Evolutionary conservation across 2,113 vertebrate genomes (phyloP).

Genomic region (Baryphthengus martii): DNA sequence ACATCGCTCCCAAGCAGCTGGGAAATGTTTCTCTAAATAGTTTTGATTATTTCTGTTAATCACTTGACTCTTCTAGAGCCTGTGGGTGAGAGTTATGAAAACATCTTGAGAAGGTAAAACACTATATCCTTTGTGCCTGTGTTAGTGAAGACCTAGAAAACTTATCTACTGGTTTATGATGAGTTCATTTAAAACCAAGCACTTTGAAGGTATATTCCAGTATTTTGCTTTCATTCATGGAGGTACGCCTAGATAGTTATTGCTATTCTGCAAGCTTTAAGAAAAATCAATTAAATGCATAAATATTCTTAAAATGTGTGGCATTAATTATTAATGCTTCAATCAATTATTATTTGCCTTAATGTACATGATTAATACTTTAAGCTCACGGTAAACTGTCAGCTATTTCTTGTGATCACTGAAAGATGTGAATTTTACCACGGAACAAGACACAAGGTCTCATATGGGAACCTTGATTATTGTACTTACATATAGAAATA

Average conservation of each 20-base stretch:
- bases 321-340: not conserved
- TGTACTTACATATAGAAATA: not conserved
- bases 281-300: not conserved
- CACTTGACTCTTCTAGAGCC: not conserved
- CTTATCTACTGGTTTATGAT: not conserved
- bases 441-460: not conserved
- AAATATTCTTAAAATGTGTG: not conserved
- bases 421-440: not conserved
- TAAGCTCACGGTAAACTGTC: not conserved
- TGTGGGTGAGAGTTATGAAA: not conserved
- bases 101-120: not conserved
- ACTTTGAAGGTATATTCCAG: not conserved
- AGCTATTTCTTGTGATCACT: not conserved
- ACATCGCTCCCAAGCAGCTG: not conserved
- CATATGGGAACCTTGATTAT: not conserved
- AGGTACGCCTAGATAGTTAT: not conserved
- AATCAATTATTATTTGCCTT: too few relatives aligned
- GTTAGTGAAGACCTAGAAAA: not conserved
- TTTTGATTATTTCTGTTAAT: not conserved
- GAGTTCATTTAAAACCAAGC: not conserved
- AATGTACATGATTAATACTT: not conserved
- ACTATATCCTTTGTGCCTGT: not conserved
- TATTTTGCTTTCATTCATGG: not conserved
- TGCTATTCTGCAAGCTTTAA: not conserved
- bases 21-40: not conserved